phyloP scores from a whole-genome alignment of 2,888 invertebrate species.

The Suillia variegata region DNA sequence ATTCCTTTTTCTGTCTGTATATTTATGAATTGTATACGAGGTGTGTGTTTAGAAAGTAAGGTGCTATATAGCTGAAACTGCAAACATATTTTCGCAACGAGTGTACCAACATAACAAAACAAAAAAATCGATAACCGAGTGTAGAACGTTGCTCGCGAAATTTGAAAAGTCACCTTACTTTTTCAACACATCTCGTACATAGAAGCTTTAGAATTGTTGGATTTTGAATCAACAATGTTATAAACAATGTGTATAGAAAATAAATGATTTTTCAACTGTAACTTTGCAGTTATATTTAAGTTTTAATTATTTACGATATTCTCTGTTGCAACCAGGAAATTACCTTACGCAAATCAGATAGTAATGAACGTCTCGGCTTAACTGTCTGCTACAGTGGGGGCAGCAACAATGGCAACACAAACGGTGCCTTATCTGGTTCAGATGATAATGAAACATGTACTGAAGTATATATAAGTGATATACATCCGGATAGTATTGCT shows the following conservation, averaged over 20 bases:
- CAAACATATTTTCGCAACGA: too few species aligned
- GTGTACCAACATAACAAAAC: too few species aligned
- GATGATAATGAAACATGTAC: conserved; percentile 63
- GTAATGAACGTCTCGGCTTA: conserved; percentile 69
- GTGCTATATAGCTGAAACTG: too few species aligned
- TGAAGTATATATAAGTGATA: conserved; percentile 73
- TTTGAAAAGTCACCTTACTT: too few species aligned
- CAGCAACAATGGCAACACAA: conserved; percentile 28
- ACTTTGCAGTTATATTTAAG: too few species aligned
- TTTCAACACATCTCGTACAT: too few species aligned
- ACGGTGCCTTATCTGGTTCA: conserved; percentile 61
- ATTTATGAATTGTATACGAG: too few species aligned
- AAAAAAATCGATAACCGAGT: too few species aligned
- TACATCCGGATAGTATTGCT: conserved; percentile 67
- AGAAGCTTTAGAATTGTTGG: conserved; percentile 9
- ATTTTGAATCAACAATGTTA: neutral
- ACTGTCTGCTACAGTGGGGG: conserved; percentile 65
- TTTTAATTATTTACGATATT: neutral
- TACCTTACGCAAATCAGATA: conserved; percentile 65
- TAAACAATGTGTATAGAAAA: conserved; percentile 2
- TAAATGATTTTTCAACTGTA: too few species aligned
- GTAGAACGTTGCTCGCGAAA: too few species aligned
- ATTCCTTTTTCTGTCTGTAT: too few species aligned
- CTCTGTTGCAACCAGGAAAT: conserved; percentile 65
- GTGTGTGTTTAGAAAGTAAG: too few species aligned